Evolutionary conservation across 92 coral and sea anemone genomes (phyloP).

Genomic region (Paragorgia papillata): DNA sequence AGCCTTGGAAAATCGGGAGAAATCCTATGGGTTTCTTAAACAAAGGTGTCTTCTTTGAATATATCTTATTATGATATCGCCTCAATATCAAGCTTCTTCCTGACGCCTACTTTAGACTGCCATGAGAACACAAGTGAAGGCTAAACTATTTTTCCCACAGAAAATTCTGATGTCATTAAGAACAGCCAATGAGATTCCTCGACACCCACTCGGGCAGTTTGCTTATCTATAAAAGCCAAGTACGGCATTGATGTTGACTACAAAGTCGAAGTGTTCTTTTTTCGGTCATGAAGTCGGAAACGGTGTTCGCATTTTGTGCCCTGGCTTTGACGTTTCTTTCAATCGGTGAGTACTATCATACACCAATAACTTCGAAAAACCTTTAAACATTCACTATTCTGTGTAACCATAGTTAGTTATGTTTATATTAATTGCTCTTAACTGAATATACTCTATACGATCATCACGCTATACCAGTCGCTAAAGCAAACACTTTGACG

Average conservation of each 20-base stretch:
- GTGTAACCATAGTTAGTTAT: too few species aligned
- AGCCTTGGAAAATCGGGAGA: too few species aligned
- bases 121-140: constrained; percentile 24
- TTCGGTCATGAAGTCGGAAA: constrained; percentile 6
- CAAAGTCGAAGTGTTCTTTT: not conserved
- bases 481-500: too few species aligned
- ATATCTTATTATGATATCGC: not conserved
- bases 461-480: too few species aligned
- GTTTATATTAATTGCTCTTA: too few species aligned
- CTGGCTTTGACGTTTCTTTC: constrained; percentile 16
- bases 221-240: constrained; percentile 36
- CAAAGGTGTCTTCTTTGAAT: too few species aligned
- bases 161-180: not conserved
- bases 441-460: too few species aligned
- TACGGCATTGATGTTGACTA: not conserved
- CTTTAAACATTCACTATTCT: too few species aligned
- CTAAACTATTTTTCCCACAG: constrained; percentile 23
- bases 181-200: constrained; percentile 10
- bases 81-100: constrained; percentile 19
- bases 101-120: constrained; percentile 2
- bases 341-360: not conserved
- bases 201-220: not conserved
- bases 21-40: too few species aligned
- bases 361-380: not conserved
- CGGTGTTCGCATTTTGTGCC: constrained; percentile 22